Percentiles rank a stretch among this genome's conserved stretches.
Evolutionary conservation across 2,797 vertebrate genomes (phyloP).

Genomic region (Myiotriccus ornatus): DNA sequence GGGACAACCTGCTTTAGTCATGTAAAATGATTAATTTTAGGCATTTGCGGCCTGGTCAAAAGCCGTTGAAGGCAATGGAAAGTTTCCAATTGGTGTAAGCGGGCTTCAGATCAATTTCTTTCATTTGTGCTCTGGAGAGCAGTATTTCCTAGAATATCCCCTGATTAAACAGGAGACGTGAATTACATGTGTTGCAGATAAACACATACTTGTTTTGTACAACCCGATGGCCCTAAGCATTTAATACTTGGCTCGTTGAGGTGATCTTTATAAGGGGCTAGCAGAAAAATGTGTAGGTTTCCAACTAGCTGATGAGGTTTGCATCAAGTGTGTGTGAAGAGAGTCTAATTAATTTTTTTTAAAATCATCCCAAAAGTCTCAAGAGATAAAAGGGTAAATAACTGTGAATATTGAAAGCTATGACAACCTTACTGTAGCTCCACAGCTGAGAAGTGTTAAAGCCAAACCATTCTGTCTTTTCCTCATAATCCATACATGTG

Average conservation of each 20-base stretch:
- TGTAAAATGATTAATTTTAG: constrained; percentile 26
- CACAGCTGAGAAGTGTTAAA: not conserved
- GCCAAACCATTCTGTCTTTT: not conserved
- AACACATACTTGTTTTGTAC: not conserved
- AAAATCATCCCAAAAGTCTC: not conserved
- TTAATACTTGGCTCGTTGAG: not conserved
- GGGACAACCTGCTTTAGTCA: not conserved
- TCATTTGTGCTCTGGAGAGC: not conserved
- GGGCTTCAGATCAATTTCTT: not conserved
- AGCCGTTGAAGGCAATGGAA: not conserved
- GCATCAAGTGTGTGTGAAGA: not conserved
- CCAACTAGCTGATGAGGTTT: not conserved
- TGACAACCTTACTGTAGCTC: not conserved
- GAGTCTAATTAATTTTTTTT: not conserved
- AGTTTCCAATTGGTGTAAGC: not conserved
- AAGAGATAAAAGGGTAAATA: not conserved
- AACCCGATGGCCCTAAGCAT: not conserved
- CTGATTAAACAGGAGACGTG: not conserved
- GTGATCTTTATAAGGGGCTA: not conserved
- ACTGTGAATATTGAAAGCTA: not conserved
- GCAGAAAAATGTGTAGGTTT: not conserved
- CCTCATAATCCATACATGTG: not conserved
- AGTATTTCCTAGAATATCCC: not conserved
- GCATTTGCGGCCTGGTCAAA: not conserved
- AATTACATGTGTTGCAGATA: not conserved